These are phyloP conservation scores for Benitochromis conjunctus DNA, from an alignment of 2,113 vertebrate species.

Conservation along the genomic window DNA sequence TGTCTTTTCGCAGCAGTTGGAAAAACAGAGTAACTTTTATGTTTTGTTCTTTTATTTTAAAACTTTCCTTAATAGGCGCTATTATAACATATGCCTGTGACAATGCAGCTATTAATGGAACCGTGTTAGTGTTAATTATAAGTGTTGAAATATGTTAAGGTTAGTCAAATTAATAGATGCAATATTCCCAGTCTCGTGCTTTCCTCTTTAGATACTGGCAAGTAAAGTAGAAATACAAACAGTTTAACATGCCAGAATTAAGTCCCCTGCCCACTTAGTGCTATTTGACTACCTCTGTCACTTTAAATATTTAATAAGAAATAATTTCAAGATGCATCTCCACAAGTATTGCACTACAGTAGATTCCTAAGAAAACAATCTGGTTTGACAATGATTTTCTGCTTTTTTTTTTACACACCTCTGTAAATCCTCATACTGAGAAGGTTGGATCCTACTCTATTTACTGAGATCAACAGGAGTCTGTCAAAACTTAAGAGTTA, in stretches of 20 bases:
- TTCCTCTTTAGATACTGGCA: neutral
- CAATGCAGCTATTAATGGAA: accelerated
- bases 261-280: neutral
- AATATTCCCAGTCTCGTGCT: neutral
- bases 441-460: neutral
- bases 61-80: neutral
- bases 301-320: neutral
- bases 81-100: neutral
- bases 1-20: neutral
- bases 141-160: neutral
- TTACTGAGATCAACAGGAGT: neutral
- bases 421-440: too few relatives aligned
- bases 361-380: neutral
- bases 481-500: neutral
- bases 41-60: neutral
- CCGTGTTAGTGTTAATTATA: neutral
- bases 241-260: neutral
- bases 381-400: neutral
- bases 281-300: neutral
- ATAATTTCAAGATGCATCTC: neutral
- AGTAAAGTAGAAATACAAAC: neutral
- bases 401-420: too few relatives aligned
- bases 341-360: neutral
- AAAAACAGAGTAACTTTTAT: neutral
- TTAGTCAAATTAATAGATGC: neutral